Conservation (phyloP, 1,140 invertebrate species). For the Hermetia illucens region DNA sequence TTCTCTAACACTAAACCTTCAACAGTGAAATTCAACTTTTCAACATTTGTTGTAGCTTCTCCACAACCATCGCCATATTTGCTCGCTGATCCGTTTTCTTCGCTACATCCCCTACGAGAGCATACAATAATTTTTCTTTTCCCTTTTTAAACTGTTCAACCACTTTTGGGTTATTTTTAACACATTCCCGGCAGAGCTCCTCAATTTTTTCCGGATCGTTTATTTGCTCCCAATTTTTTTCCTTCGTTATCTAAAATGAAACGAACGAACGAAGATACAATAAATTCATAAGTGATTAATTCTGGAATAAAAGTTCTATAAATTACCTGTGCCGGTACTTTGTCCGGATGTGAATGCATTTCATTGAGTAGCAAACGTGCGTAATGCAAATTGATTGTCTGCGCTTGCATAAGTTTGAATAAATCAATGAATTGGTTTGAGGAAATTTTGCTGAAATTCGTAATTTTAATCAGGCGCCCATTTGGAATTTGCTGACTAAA, state of each 20-base stretch:
- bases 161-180: conserved; percentile 50
- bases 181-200: conserved; percentile 41
- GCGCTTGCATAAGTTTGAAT: conserved; percentile 39
- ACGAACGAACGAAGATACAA: background rate
- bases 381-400: conserved; percentile 44
- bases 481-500: conserved; percentile 9
- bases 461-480: conserved; percentile 7
- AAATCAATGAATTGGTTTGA: conserved; percentile 40
- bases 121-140: conserved; percentile 51
- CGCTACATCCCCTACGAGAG: conserved; percentile 42
- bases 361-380: conserved; percentile 37
- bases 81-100: conserved; percentile 43
- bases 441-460: conserved; percentile 29
- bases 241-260: conserved; percentile 39
- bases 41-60: conserved; percentile 45
- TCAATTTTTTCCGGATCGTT: conserved; percentile 42
- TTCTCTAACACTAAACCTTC: no score
- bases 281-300: conserved; percentile 1
- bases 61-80: conserved; percentile 44
- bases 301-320: conserved; percentile 22
- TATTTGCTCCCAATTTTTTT: conserved; percentile 48
- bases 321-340: conserved; percentile 26
- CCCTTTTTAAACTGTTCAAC: conserved; percentile 50
- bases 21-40: conserved; percentile 18
- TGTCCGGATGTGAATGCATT: conserved; percentile 37